These are phyloP conservation scores for Acheta domesticus DNA, from an alignment of 2,888 invertebrate species.

Conservation along the genomic window DNA sequence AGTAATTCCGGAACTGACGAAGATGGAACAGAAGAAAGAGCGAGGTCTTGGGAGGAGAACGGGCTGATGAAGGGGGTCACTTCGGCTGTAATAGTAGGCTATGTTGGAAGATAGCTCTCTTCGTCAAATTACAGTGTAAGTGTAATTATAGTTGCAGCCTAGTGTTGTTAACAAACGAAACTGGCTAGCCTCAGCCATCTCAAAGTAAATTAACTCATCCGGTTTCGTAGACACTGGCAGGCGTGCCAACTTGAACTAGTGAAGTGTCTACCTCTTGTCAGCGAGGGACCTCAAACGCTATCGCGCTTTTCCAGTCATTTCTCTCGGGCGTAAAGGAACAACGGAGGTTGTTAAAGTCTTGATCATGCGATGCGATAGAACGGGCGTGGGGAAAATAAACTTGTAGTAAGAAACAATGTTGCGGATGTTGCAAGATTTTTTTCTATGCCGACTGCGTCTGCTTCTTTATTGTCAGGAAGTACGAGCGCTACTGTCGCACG, in stretches of 20 bases:
- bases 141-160: constrained; percentile 6
- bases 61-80: constrained; percentile 1
- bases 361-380: no score
- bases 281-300: neutral
- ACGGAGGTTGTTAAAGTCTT: no score
- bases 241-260: neutral
- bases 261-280: neutral
- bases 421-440: no score
- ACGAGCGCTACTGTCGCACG: no score
- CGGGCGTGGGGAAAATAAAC: no score
- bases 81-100: neutral
- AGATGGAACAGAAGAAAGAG: neutral
- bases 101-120: neutral
- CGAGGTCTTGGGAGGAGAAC: neutral
- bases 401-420: no score
- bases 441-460: no score
- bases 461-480: no score
- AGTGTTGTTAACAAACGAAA: constrained; percentile 18
- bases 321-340: no score
- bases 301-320: no score
- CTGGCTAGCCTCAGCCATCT: constrained; percentile 1
- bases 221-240: neutral
- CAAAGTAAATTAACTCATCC: constrained; percentile 18
- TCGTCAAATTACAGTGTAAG: constrained; percentile 18
- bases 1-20: neutral